Evolutionary conservation across 2,888 invertebrate genomes (phyloP).

Genomic region (Abrostola triplasia): DNA sequence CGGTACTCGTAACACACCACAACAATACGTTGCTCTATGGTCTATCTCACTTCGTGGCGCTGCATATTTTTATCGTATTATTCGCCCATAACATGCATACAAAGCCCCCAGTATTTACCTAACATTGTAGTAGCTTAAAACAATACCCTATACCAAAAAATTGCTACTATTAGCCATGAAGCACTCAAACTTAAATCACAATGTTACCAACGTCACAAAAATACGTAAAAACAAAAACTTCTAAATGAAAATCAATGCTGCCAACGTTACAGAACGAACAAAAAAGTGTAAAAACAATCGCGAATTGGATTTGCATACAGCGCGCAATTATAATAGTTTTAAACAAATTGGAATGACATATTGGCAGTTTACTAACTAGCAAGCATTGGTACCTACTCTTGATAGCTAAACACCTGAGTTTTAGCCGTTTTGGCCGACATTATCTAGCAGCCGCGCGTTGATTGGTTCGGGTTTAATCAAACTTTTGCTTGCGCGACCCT

Average conservation of each 20-base stretch:
- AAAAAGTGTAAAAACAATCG: background rate
- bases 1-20: too few species aligned
- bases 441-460: constrained; percentile 54
- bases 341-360: constrained; percentile 6
- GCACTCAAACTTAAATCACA: background rate
- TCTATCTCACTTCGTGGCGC: too few species aligned
- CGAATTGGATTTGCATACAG: too few species aligned
- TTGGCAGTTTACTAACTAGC: constrained; percentile 24
- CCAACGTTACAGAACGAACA: background rate
- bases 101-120: too few species aligned
- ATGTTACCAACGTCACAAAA: background rate
- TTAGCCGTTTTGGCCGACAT: constrained; percentile 12
- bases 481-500: constrained; percentile 61
- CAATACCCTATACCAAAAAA: too few species aligned
- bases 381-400: constrained; percentile 31
- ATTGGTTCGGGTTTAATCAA: constrained; percentile 70
- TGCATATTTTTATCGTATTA: too few species aligned
- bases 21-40: too few species aligned
- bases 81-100: too few species aligned
- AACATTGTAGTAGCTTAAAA: too few species aligned
- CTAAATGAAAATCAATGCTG: background rate
- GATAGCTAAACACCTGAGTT: constrained; percentile 53
- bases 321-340: background rate
- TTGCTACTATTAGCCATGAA: too few species aligned
- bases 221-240: background rate